phyloP scores from a whole-genome alignment of 2,797 vertebrate species.

The Cossypha polioptera region DNA sequence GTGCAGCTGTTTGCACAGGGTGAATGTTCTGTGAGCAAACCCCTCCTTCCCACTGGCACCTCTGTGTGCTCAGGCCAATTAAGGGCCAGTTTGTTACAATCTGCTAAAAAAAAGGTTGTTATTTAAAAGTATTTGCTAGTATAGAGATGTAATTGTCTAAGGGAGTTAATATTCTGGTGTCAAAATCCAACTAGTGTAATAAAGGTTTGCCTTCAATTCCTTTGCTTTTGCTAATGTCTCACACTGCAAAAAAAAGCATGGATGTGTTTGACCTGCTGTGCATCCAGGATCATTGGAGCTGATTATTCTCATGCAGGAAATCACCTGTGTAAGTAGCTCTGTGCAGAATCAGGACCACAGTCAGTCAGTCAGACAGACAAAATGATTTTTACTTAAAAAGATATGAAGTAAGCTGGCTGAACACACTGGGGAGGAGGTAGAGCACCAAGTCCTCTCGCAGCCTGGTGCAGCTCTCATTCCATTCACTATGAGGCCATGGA shows the following conservation, averaged over 20 bases:
- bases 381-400: neutral
- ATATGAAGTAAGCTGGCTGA: neutral
- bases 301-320: neutral
- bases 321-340: neutral
- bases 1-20: conserved; percentile 10
- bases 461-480: neutral
- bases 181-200: neutral
- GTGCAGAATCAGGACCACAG: neutral
- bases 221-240: neutral
- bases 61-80: neutral
- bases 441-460: neutral
- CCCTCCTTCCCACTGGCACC: neutral
- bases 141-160: neutral
- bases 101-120: neutral
- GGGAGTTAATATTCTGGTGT: neutral
- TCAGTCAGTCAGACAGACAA: neutral
- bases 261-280: neutral
- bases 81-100: neutral
- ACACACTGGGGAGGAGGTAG: neutral
- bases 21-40: neutral
- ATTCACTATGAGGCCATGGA: neutral
- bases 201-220: neutral
- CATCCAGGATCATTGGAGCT: neutral
- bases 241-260: neutral
- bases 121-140: neutral